Conservation (phyloP, 2,888 invertebrate species). For the Tenodera sinensis region DNA sequence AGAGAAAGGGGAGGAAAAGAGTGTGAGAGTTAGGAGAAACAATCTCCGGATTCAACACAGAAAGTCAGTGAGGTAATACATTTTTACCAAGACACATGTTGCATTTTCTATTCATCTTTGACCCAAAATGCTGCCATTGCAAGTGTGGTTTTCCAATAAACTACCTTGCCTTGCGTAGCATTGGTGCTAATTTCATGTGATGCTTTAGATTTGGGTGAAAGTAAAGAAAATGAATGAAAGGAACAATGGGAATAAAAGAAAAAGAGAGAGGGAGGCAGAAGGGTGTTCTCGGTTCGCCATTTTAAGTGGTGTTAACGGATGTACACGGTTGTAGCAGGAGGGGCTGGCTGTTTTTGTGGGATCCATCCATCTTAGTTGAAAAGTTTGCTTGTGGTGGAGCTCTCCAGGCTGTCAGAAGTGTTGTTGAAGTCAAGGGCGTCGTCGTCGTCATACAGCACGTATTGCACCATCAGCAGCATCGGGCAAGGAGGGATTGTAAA, state of each 20-base stretch:
- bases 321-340: not conserved
- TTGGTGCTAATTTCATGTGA: not conserved
- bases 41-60: no score
- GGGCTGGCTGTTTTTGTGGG: not conserved
- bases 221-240: not conserved
- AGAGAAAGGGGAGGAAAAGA: no score
- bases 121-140: no score
- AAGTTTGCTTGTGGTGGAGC: not conserved
- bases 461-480: not conserved
- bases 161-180: not conserved
- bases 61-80: no score
- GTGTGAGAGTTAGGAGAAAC: no score
- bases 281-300: not conserved
- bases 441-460: not conserved
- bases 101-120: no score
- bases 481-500: no score
- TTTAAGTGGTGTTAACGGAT: not conserved
- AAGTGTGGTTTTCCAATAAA: no score
- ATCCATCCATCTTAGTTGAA: conserved; percentile 14
- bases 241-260: not conserved
- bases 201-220: not conserved
- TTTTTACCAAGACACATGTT: no score
- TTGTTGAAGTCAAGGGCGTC: not conserved
- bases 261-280: not conserved
- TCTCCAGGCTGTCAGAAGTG: not conserved